Evolutionary conservation across 2,888 invertebrate species (phyloP).

Genomic region (Dolichopus griseipennis): DNA sequence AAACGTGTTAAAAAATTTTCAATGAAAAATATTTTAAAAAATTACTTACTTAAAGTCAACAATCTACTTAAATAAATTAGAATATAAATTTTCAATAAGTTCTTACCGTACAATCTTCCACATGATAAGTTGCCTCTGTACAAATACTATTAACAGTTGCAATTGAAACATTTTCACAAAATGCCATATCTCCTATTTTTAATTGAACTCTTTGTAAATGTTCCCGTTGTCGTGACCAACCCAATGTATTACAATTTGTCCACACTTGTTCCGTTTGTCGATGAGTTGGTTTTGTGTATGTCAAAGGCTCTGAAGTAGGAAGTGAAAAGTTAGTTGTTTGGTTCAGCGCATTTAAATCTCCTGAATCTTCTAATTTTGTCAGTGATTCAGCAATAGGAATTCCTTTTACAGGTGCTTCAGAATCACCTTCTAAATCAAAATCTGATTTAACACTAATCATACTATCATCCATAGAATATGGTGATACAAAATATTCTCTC

Average conservation of each 20-base stretch:
- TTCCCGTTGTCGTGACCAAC: slow-evolving; percentile 78
- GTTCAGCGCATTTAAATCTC: slow-evolving; percentile 15
- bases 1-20: too few relatives aligned
- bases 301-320: slow-evolving; percentile 20
- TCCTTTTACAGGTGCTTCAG: slow-evolving; percentile 26
- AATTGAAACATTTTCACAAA: slow-evolving; percentile 77
- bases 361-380: slow-evolving; percentile 27
- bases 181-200: slow-evolving; percentile 65
- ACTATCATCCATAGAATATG: slow-evolving; percentile 24
- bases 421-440: slow-evolving; percentile 24
- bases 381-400: slow-evolving; percentile 38
- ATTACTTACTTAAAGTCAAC: too few relatives aligned
- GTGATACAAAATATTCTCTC: slow-evolving; percentile 38
- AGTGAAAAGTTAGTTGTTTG: not conserved
- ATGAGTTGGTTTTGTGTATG: slow-evolving; percentile 23
- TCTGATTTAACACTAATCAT: slow-evolving; percentile 20
- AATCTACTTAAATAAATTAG: not conserved
- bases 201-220: slow-evolving; percentile 73
- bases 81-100: not conserved
- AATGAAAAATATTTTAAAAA: too few relatives aligned
- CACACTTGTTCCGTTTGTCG: slow-evolving; percentile 30
- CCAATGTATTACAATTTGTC: slow-evolving; percentile 69
- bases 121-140: slow-evolving; percentile 68
- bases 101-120: slow-evolving; percentile 75
- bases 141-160: slow-evolving; percentile 75